These are phyloP conservation scores for Beris chalybata DNA, from an alignment of 2,888 invertebrate genomes.

Conservation along the genomic window DNA sequence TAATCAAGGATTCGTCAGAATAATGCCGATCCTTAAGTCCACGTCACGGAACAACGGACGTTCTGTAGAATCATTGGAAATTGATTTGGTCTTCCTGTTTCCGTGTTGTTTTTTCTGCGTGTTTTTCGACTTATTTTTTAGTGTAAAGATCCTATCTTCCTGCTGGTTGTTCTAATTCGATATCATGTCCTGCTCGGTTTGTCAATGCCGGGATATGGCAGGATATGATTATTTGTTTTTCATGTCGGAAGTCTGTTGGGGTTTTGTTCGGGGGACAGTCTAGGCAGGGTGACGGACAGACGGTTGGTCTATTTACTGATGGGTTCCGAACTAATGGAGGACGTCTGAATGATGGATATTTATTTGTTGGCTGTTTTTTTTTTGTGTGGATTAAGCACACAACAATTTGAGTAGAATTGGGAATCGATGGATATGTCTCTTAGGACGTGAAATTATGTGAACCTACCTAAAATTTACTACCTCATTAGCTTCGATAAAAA, in stretches of 20 bases:
- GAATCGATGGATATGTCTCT: too few species aligned
- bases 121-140: slow-evolving; percentile 15
- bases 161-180: slow-evolving; percentile 21
- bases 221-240: slow-evolving; percentile 22
- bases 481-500: too few species aligned
- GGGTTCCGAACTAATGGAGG: slow-evolving; percentile 15
- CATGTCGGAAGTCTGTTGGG: background rate
- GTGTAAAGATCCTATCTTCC: background rate
- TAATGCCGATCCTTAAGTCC: too few species aligned
- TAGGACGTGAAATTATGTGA: too few species aligned
- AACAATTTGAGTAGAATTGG: too few species aligned
- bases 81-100: slow-evolving; percentile 15
- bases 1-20: slow-evolving; percentile 17
- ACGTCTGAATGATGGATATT: slow-evolving; percentile 14
- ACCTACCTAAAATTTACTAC: too few species aligned
- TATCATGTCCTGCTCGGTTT: slow-evolving; percentile 21
- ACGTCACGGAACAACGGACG: too few species aligned
- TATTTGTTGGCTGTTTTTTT: background rate
- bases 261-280: slow-evolving; percentile 3
- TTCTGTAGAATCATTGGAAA: slow-evolving; percentile 7
- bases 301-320: slow-evolving; percentile 22
- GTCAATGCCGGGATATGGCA: slow-evolving; percentile 11
- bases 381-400: too few species aligned
- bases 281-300: slow-evolving; percentile 15
- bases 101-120: background rate